phyloP scores from a whole-genome alignment of 1,140 invertebrate genomes.

The Macrostomum lignano region DNA sequence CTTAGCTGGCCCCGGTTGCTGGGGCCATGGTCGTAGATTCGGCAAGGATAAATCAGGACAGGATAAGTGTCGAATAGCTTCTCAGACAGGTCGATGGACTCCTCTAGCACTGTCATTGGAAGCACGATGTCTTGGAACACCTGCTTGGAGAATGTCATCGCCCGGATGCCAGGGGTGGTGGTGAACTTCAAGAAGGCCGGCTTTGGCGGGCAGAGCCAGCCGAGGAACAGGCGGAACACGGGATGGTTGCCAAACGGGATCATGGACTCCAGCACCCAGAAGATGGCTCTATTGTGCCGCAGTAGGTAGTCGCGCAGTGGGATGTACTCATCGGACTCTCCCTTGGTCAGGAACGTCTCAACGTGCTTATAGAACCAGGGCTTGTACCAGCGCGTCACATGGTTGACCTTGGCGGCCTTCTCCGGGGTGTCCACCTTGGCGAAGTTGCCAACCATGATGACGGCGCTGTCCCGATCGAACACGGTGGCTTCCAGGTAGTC shows the following conservation, averaged over 20 bases:
- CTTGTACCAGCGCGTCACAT: slow-evolving; percentile 41
- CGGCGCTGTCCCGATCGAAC: slow-evolving; percentile 24
- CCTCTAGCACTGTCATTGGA: slow-evolving; percentile 35
- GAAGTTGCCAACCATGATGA: slow-evolving; percentile 29
- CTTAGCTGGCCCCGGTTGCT: slow-evolving; percentile 26
- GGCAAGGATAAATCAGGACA: slow-evolving; percentile 32
- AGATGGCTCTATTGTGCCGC: slow-evolving; percentile 44
- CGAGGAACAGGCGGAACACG: slow-evolving; percentile 41
- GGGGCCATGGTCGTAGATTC: slow-evolving; percentile 30
- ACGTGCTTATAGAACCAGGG: slow-evolving; percentile 59
- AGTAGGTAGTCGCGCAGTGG: slow-evolving; percentile 52
- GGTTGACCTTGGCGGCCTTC: slow-evolving; percentile 34
- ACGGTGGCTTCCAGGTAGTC: slow-evolving; percentile 39
- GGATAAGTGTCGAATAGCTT: slow-evolving; percentile 39
- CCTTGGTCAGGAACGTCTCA: slow-evolving; percentile 27
- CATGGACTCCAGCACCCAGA: slow-evolving; percentile 56
- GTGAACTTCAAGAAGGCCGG: slow-evolving; percentile 51
- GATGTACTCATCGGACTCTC: slow-evolving; percentile 38
- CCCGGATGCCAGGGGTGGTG: slow-evolving; percentile 40
- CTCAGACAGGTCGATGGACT: slow-evolving; percentile 39
- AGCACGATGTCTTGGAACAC: slow-evolving; percentile 55
- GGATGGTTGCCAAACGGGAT: slow-evolving; percentile 52
- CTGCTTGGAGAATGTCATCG: slow-evolving; percentile 34
- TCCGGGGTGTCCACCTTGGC: slow-evolving; percentile 28
- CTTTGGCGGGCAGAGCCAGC: slow-evolving; percentile 53